Base-by-base conservation (phyloP, 2,888 invertebrate species). In the Branchellion lobata region DNA sequence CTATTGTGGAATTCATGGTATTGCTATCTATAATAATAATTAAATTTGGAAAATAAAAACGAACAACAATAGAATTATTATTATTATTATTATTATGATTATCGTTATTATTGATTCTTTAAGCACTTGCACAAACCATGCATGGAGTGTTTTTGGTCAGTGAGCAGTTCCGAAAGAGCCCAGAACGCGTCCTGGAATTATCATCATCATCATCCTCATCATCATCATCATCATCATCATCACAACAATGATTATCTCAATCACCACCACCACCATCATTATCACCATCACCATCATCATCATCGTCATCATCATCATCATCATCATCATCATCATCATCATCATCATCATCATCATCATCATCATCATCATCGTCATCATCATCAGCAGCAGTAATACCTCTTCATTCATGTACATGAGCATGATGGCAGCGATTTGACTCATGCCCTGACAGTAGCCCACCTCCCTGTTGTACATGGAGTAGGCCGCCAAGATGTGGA, bases 401-500 rank as follows among this genome's bases (percentile, higher is more conserved):
- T 90, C 90, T 88, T 99, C 99, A 86, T 95, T 93, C 91, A 99
- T 93, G 87, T 97, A 99, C 92, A 99, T 94, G 72, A 99, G 91
- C 72, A 99, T 90, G 29, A 99, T 92, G 21, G 97, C 99, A 24
- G 97, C 98, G 81, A 99, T 91, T 84, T 99, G 97, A 24, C 96
- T 97, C 98, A 99, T 99, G 76, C 98, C 98, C 89, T 97, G 96
- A 82, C 87, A 88, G 83, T 88, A 88, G 1, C 88, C 88, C n/a
- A 88, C 86, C 81, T 88, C 88, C 79, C 95, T 93, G 89, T 99
- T 99, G 88, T 97, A 99, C 91, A 98, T 94, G 85, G 96, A 96
- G 89, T 99, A 99, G 8, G 99, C 98, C 85, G 95, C 94, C 82
- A 99, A 90, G 79, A 99, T 94, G 89, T 96, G 95, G 87, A 99